Conservation (phyloP, 2,797 vertebrate genomes). For the Peromyscus nudipes region DNA sequence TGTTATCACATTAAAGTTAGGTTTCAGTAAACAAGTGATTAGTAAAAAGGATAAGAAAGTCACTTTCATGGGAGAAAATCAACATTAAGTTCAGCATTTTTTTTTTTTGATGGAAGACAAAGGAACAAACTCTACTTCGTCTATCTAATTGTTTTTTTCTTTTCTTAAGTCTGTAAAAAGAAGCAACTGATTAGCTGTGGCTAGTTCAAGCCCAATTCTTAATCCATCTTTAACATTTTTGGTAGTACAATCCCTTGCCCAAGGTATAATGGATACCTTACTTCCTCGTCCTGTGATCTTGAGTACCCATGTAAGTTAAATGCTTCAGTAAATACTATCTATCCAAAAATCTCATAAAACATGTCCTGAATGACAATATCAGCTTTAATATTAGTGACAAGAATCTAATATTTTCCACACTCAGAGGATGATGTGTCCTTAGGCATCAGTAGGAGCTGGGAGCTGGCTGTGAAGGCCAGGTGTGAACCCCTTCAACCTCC, state of each 20-base stretch:
- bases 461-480: not conserved
- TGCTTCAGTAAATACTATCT: not conserved
- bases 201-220: slow-evolving; percentile 30
- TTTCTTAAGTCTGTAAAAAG: slow-evolving; percentile 54
- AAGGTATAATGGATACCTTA: not conserved
- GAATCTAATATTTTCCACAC: slow-evolving; percentile 46
- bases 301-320: not conserved
- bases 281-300: slow-evolving; percentile 4
- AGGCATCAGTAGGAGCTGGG: not conserved
- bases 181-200: slow-evolving; percentile 43
- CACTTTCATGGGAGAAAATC: slow-evolving; percentile 4
- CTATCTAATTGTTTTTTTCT: slow-evolving; percentile 34
- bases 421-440: not conserved
- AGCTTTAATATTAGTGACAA: slow-evolving; percentile 31
- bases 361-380: not conserved
- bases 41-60: slow-evolving; percentile 10
- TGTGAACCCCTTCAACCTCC: not conserved
- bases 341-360: slow-evolving; percentile 44
- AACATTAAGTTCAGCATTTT: slow-evolving; percentile 4
- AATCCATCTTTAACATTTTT: not conserved
- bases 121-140: slow-evolving; percentile 39
- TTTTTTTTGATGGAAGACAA: not conserved
- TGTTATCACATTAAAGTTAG: slow-evolving; percentile 28
- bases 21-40: slow-evolving; percentile 32
- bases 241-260: not conserved